A percentile compares a stretch with the other conserved stretches of the same genome.
Conservation (phyloP, 2,113 vertebrate genomes). For the Hippocampus comes region DNA sequence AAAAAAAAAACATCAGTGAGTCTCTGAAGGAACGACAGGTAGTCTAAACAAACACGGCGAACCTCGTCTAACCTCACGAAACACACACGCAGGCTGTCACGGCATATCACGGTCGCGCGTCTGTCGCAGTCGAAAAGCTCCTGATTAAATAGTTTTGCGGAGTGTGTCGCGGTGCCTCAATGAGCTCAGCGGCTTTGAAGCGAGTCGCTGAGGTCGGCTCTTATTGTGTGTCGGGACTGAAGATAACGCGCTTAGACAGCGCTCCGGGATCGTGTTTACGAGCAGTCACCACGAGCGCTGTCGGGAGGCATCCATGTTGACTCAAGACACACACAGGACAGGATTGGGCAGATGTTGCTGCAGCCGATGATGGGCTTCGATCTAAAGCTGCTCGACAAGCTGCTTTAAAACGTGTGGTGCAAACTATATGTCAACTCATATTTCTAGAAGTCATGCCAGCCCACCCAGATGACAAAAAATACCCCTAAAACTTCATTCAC, state of each 20-base stretch:
- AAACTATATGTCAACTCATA: slow-evolving; percentile 10
- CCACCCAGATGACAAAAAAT: slow-evolving; percentile 3
- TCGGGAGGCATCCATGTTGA: slow-evolving; percentile 16
- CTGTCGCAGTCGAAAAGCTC: slow-evolving; percentile 48
- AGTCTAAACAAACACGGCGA: slow-evolving; percentile 57
- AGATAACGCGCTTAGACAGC: slow-evolving; percentile 53
- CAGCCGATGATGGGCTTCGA: slow-evolving; percentile 23
- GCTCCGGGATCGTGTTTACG: slow-evolving; percentile 43
- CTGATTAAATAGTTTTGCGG: slow-evolving; percentile 65
- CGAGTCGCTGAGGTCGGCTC: slow-evolving; percentile 36
- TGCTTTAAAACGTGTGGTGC: slow-evolving; percentile 4
- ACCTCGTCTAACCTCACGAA: slow-evolving; percentile 37
- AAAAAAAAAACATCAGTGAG: slow-evolving; percentile 3
- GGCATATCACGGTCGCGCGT: slow-evolving; percentile 34
- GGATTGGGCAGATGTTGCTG: slow-evolving; percentile 6
- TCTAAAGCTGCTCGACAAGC: slow-evolving; percentile 26
- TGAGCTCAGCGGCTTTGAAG: slow-evolving; percentile 69
- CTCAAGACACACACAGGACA: background rate
- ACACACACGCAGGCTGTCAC: slow-evolving; percentile 8
- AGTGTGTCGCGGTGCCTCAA: slow-evolving; percentile 41
- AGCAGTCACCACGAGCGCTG: slow-evolving; percentile 13
- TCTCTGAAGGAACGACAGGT: slow-evolving; percentile 16
- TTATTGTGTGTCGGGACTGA: slow-evolving; percentile 43
- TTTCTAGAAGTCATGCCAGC: background rate
- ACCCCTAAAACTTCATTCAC: background rate